Evolutionary conservation across 64 coral and sea anemone genomes (phyloP).

Genomic region (Trachythela sp.): DNA sequence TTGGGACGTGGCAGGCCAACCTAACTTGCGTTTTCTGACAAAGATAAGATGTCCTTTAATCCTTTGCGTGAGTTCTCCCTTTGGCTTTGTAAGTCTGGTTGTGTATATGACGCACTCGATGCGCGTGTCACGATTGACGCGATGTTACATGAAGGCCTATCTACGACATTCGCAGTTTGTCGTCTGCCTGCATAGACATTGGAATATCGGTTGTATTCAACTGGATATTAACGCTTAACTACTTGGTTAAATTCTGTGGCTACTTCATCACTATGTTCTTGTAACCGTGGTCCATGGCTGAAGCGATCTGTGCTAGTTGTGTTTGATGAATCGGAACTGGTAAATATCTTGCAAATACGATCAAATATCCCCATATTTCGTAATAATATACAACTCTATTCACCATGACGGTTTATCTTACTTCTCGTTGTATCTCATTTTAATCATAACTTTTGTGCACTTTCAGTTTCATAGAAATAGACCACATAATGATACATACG

Average conservation of each 20-base stretch:
- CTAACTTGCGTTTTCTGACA: no score
- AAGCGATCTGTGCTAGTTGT: background rate
- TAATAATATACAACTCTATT: no score
- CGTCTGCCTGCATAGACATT: background rate
- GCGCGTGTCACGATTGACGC: background rate
- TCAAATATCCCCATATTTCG: no score
- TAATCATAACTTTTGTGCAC: no score
- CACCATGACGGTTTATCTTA: no score
- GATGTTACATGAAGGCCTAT: background rate
- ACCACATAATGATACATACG: no score
- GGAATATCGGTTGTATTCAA: no score
- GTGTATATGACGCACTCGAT: background rate
- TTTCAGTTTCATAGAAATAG: no score
- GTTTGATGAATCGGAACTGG: background rate
- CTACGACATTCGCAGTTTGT: no score
- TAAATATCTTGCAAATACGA: background rate
- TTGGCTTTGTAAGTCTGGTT: background rate
- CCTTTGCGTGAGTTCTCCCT: background rate
- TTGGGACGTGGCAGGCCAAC: no score
- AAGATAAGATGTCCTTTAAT: background rate
- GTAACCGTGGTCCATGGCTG: no score
- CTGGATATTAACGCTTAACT: background rate
- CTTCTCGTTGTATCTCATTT: no score
- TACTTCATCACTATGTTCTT: background rate
- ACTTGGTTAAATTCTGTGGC: background rate